A percentile compares a stretch with the other conserved stretches of the same genome.
These are phyloP conservation scores for Spatulosminthurus flaviceps DNA, from an alignment of 2,888 invertebrate genomes.

Conservation along the genomic window DNA sequence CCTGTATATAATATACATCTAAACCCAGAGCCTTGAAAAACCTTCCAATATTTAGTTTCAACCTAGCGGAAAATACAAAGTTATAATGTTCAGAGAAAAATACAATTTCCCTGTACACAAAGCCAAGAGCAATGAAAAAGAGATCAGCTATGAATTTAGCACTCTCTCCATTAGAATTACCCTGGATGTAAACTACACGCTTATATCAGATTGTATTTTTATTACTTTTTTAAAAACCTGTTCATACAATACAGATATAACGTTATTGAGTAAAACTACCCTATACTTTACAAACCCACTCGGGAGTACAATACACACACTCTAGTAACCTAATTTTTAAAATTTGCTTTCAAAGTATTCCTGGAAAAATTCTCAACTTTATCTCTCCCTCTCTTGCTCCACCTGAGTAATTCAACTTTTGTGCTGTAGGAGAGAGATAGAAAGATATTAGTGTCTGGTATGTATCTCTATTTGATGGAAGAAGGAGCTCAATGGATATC, in stretches of 20 bases:
- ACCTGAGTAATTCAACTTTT: too few relatives aligned
- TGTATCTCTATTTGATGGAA: not conserved
- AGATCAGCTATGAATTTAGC: constrained; percentile 9
- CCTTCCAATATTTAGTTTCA: too few relatives aligned
- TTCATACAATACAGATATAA: not conserved
- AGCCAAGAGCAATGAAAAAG: not conserved
- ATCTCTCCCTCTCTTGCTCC: too few relatives aligned
- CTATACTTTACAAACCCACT: not conserved
- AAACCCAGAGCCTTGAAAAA: too few relatives aligned
- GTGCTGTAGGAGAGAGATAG: too few relatives aligned
- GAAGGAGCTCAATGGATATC: not conserved
- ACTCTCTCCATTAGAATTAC: not conserved
- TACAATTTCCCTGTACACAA: too few relatives aligned
- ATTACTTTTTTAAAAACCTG: not conserved
- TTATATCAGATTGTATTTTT: constrained; percentile 4
- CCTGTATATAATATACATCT: too few relatives aligned
- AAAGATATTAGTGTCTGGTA: not conserved
- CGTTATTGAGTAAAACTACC: too few relatives aligned
- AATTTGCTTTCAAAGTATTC: not conserved
- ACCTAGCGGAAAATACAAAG: too few relatives aligned
- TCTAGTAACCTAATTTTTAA: not conserved
- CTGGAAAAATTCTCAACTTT: too few relatives aligned
- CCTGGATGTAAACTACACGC: not conserved
- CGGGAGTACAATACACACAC: not conserved
- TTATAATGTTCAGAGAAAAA: too few relatives aligned